Conservation (phyloP, 2,888 invertebrate genomes). For the Pollenia angustigena region DNA sequence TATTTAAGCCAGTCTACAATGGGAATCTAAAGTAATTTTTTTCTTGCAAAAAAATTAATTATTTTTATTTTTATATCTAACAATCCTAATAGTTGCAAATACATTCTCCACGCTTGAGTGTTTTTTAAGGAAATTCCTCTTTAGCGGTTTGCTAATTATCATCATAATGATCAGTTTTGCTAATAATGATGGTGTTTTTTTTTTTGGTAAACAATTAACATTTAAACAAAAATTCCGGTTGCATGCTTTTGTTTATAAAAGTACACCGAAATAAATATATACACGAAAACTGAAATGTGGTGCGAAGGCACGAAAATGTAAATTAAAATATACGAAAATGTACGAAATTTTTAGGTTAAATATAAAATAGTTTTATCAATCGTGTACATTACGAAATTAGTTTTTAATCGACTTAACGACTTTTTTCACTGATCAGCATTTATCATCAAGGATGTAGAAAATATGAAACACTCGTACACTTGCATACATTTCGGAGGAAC, state of each 20-base stretch:
- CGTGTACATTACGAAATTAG: no score
- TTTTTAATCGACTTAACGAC: no score
- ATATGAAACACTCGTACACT: no score
- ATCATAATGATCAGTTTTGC: conserved; percentile 51
- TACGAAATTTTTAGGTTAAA: no score
- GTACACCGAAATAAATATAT: background rate
- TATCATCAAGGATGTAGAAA: no score
- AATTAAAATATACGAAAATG: no score
- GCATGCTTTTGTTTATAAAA: conserved; percentile 38
- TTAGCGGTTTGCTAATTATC: conserved; percentile 63
- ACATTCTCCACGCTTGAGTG: conserved; percentile 71
- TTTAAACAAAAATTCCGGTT: conserved; percentile 61
- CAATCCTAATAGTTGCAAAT: conserved; percentile 25
- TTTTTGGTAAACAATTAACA: conserved; percentile 50
- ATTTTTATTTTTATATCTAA: background rate
- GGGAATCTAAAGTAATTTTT: conserved; percentile 9
- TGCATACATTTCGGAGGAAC: no score
- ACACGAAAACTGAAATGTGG: no score
- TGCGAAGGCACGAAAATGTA: no score
- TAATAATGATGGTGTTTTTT: conserved; percentile 42
- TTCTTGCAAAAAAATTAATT: background rate
- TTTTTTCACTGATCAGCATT: no score
- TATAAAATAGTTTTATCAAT: no score
- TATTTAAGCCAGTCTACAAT: conserved; percentile 41
- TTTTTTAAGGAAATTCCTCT: conserved; percentile 69